A percentile compares a stretch with the other conserved stretches of the same genome.
Conservation (phyloP, 2,888 invertebrate genomes). For the Glyphotaelius pellucidus region DNA sequence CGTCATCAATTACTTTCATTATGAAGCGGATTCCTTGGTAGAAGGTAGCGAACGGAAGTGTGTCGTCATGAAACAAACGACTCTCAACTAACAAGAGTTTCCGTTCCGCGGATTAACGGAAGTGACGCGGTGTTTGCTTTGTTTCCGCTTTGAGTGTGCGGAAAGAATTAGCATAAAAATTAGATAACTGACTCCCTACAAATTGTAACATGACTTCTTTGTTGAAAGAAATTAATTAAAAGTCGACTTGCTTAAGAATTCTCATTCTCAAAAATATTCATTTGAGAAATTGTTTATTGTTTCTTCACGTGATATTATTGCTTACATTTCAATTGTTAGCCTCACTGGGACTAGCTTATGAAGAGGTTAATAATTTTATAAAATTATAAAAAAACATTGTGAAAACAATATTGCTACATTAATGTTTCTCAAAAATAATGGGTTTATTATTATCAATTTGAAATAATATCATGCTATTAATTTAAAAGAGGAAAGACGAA, state of each 20-base stretch:
- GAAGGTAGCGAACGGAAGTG: constrained; percentile 48
- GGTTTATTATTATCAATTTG: too few species aligned
- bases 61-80: constrained; percentile 58
- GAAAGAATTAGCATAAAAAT: constrained; percentile 44
- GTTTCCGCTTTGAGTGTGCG: constrained; percentile 34
- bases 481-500: too few species aligned
- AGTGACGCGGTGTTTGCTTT: constrained; percentile 41
- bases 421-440: too few species aligned
- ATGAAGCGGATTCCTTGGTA: constrained; percentile 5
- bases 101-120: constrained; percentile 24
- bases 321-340: too few species aligned
- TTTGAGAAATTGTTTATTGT: neutral
- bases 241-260: neutral
- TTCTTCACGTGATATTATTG: neutral
- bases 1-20: constrained; percentile 23
- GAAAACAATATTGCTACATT: too few species aligned
- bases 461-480: too few species aligned
- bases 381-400: too few species aligned
- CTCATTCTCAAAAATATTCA: neutral
- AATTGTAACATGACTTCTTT: constrained; percentile 30
- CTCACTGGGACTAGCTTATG: too few species aligned
- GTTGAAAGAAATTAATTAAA: neutral
- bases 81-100: constrained; percentile 29
- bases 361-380: too few species aligned
- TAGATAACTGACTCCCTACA: constrained; percentile 20